Base-by-base conservation (phyloP, 2,113 vertebrate species). In the Melanotaenia duboulayi region DNA sequence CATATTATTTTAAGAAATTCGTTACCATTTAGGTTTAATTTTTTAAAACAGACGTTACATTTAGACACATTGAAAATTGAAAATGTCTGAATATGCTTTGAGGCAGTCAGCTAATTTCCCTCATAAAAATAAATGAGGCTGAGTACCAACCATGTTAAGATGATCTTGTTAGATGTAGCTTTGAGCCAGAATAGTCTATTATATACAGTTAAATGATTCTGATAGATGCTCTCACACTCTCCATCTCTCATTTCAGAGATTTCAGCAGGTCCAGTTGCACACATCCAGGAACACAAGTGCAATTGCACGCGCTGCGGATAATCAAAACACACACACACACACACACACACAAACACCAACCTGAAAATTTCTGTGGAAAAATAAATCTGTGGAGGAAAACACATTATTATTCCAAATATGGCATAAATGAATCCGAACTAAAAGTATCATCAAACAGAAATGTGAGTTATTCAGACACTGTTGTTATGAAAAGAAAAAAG, bases 111-210 rank as follows among this genome's bases (percentile, higher is more conserved):
- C 16, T 72, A 71, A 72, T 78, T 71, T 71, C 46, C 17, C 65
- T 73, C 16, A 3, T 58, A 83, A 77, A 76, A 74, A 62, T 51
- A 83, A 89, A 87, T 76, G 74, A 80, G 65, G 75, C 71, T 23
- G 17, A 78, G 77, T 62, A 83, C 76, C 74, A 81, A 65, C 65
- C 79, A 35, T 12, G 59, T 81, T 60, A 65, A 74, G 75, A 81
- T 48, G 70, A 81, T 75, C 70, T 65, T 22, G 14, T 59, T 62
- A 77, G 42, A 74, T 5, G 40, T 65, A 59, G 63, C 64, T 59
- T 20, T 64, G 71, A 78, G 76, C 25, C 76, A 66, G 65, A 10
- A 60, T 61, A 76, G 68, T 65, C 60, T 1, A 68, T 77, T 72
- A 71, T 62, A 23, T 64, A 40, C 57, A 9, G 54, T 69, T 80